Percentiles rank a stretch among this genome's conserved stretches.
Conservation (phyloP, 2,113 vertebrate genomes). For the Lagenorhynchus albirostris region DNA sequence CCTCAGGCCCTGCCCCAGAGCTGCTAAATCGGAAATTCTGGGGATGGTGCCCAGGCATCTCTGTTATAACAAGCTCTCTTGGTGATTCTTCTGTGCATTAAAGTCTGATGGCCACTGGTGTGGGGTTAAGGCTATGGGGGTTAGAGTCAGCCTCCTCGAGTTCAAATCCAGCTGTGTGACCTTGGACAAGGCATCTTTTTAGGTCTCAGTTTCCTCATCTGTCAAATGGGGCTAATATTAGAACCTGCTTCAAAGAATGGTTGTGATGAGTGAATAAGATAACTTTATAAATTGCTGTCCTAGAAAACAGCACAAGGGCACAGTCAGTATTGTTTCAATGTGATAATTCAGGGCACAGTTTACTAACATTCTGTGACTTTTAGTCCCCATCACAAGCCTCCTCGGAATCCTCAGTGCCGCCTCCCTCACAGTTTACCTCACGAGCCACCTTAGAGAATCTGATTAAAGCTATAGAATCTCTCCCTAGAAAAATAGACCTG, state of each 20-base stretch:
- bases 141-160: neutral
- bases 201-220: neutral
- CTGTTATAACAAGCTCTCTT: neutral
- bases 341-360: neutral
- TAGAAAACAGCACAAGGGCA: neutral
- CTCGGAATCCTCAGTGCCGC: neutral
- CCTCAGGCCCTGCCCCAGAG: neutral
- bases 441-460: neutral
- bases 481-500: neutral
- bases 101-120: neutral
- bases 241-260: neutral
- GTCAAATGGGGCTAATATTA: neutral
- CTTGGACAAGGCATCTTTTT: neutral
- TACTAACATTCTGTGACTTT: neutral
- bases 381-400: neutral
- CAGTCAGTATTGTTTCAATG: neutral
- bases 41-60: neutral
- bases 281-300: neutral
- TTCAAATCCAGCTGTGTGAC: neutral
- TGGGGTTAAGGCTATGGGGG: neutral
- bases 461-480: neutral
- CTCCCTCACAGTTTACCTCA: neutral
- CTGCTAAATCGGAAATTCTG: neutral
- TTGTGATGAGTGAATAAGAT: neutral
- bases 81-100: neutral